phyloP scores from a whole-genome alignment of 2,888 invertebrate genomes.

The Melanargia galathea region DNA sequence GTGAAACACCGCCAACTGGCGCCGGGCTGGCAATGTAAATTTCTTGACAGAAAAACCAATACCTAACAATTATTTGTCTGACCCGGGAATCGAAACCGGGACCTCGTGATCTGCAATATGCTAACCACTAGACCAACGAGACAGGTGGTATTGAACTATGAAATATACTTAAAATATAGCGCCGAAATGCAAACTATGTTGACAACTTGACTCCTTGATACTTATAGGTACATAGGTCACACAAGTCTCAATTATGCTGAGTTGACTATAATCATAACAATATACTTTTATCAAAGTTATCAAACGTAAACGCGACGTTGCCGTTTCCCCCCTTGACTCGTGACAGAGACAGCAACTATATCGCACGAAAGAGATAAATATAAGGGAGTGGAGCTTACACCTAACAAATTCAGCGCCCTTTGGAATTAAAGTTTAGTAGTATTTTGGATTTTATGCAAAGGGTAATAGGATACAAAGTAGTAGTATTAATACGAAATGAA shows the following conservation, averaged over 20 bases:
- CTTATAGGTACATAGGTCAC: too few relatives aligned
- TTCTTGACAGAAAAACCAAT: too few relatives aligned
- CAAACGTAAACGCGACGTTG: slow-evolving; percentile 27
- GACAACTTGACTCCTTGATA: too few relatives aligned
- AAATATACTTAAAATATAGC: too few relatives aligned
- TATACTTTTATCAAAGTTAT: slow-evolving; percentile 1
- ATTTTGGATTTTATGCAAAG: not conserved
- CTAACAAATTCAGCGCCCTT: slow-evolving; percentile 19
- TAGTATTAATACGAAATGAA: not conserved
- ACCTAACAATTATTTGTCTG: too few relatives aligned
- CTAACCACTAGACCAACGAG: too few relatives aligned
- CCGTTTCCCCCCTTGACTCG: slow-evolving; percentile 17
- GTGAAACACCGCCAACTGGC: too few relatives aligned
- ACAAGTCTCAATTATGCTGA: not conserved
- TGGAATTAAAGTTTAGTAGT: not conserved
- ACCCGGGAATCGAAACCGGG: too few relatives aligned
- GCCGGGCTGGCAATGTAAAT: too few relatives aligned
- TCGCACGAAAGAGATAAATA: slow-evolving; percentile 25
- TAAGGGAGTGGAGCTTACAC: slow-evolving; percentile 27
- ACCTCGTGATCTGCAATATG: too few relatives aligned
- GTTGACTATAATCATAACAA: slow-evolving; percentile 9
- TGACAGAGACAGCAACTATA: slow-evolving; percentile 28
- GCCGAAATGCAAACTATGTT: too few relatives aligned
- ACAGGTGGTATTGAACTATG: too few relatives aligned
- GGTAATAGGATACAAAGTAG: not conserved